Percentiles rank a stretch among this genome's conserved stretches.
phyloP scores from a whole-genome alignment of 35 echinoderm and acorn worm species.

The Apostichopus parvimensis region DNA sequence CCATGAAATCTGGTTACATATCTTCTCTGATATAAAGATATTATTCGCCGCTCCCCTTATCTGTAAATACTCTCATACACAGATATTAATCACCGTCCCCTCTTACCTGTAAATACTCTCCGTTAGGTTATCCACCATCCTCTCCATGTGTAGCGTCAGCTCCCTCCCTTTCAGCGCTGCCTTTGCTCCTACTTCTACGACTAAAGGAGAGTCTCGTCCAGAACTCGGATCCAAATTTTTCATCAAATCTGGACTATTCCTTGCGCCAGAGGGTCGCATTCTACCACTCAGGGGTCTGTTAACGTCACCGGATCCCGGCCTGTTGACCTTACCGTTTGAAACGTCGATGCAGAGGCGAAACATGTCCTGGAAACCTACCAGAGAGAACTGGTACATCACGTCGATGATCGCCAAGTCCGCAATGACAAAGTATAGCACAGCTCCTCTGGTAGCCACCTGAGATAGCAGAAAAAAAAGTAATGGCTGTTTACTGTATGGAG shows the following conservation, averaged over 20 bases:
- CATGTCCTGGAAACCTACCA: slow-evolving; percentile 89
- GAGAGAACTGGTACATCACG: slow-evolving; percentile 99
- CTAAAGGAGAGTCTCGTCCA: slow-evolving; percentile 62
- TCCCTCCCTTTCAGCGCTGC: slow-evolving; percentile 68
- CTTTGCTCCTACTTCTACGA: not conserved
- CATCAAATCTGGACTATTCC: slow-evolving; percentile 81
- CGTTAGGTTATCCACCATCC: slow-evolving; percentile 91
- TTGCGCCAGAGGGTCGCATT: slow-evolving; percentile 83
- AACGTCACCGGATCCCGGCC: slow-evolving; percentile 44
- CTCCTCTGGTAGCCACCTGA: slow-evolving; percentile 95
- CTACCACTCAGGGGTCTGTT: slow-evolving; percentile 76
- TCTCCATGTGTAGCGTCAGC: slow-evolving; percentile 70
- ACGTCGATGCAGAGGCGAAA: slow-evolving; percentile 82
- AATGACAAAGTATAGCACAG: slow-evolving; percentile 92
- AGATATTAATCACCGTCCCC: too few species aligned
- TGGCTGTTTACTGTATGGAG: too few species aligned
- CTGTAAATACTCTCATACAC: slow-evolving; percentile 56
- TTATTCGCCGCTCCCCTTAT: slow-evolving; percentile 1
- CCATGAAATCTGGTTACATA: too few species aligned
- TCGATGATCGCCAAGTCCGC: slow-evolving; percentile 92
- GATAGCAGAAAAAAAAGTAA: not conserved
- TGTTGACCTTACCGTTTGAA: not conserved
- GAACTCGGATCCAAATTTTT: slow-evolving; percentile 18
- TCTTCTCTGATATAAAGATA: too few species aligned
- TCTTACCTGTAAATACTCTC: slow-evolving; percentile 93